These are phyloP conservation scores for Rhagonycha lutea DNA, from an alignment of 2,888 invertebrate genomes.

Conservation along the genomic window DNA sequence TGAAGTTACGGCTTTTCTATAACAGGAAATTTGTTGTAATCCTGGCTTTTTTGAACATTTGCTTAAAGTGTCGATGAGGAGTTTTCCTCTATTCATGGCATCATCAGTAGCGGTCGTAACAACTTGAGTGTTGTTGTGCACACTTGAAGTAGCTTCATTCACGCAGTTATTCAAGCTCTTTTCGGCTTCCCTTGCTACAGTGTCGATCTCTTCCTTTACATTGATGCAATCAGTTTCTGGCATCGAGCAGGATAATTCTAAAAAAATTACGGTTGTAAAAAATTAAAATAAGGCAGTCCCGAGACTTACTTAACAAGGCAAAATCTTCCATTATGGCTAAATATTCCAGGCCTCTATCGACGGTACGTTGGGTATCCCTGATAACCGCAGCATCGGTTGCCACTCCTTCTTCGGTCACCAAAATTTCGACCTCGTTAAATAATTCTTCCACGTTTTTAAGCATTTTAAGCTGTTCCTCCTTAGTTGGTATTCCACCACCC, in stretches of 20 bases:
- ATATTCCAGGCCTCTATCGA: constrained; percentile 38
- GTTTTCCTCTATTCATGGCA: constrained; percentile 38
- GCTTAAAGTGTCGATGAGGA: constrained; percentile 39
- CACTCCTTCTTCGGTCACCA: constrained; percentile 40
- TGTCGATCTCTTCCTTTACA: not conserved
- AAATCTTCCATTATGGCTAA: constrained; percentile 42
- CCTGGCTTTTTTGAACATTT: constrained; percentile 41
- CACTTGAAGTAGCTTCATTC: not conserved
- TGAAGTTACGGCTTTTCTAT: constrained; percentile 35
- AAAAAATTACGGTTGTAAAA: not conserved
- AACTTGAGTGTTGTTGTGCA: constrained; percentile 4
- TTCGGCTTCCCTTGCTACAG: constrained; percentile 3
- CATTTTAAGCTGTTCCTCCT: constrained; percentile 45
- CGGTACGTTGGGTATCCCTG: constrained; percentile 38
- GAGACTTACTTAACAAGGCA: constrained; percentile 43
- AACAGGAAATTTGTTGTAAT: constrained; percentile 44
- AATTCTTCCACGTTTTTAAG: constrained; percentile 45
- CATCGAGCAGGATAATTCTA: not conserved
- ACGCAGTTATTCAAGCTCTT: not conserved
- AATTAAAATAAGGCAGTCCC: not conserved
- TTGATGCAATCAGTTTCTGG: not conserved
- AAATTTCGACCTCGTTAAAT: constrained; percentile 41
- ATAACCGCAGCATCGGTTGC: constrained; percentile 41
- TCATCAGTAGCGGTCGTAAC: not conserved
- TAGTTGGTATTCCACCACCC: constrained; percentile 37